A percentile compares a stretch with the other conserved stretches of the same genome.
These are phyloP conservation scores for Oceanodroma tethys DNA, from an alignment of 2,113 vertebrate genomes.

Conservation along the genomic window DNA sequence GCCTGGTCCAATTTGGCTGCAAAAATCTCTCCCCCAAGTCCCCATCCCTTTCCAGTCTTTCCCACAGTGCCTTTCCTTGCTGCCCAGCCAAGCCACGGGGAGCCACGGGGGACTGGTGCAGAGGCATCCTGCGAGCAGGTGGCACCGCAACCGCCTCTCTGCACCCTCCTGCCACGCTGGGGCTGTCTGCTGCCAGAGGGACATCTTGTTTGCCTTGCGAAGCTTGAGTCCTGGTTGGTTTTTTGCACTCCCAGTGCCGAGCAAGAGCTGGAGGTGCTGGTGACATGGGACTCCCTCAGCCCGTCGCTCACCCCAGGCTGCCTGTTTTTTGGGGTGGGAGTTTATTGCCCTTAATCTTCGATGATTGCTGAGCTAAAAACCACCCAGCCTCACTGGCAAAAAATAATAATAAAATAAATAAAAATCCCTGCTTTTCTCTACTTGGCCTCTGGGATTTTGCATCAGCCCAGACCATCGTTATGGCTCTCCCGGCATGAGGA, in stretches of 20 bases:
- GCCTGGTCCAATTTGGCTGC: background rate
- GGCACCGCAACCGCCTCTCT: background rate
- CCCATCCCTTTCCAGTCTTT: background rate
- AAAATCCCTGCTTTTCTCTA: background rate
- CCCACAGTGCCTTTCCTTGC: background rate
- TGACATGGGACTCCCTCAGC: background rate
- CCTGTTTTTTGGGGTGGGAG: background rate
- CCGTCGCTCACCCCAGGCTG: background rate
- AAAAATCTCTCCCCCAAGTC: background rate
- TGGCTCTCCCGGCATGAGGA: rapidly evolving
- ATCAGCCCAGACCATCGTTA: background rate
- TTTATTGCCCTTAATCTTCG: background rate
- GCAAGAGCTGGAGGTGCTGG: background rate
- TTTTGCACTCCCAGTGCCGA: background rate
- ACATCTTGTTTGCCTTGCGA: background rate
- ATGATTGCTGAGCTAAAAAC: background rate
- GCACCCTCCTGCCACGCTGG: rapidly evolving
- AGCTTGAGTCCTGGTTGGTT: background rate
- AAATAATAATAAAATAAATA: background rate
- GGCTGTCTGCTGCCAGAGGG: background rate
- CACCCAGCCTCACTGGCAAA: background rate
- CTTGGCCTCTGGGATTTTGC: background rate
- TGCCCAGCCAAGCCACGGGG: background rate
- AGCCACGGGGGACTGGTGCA: rapidly evolving
- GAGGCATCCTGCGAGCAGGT: background rate